Evolutionary conservation across 2,888 invertebrate genomes (phyloP).

Genomic region (Ormyrus rosae): DNA sequence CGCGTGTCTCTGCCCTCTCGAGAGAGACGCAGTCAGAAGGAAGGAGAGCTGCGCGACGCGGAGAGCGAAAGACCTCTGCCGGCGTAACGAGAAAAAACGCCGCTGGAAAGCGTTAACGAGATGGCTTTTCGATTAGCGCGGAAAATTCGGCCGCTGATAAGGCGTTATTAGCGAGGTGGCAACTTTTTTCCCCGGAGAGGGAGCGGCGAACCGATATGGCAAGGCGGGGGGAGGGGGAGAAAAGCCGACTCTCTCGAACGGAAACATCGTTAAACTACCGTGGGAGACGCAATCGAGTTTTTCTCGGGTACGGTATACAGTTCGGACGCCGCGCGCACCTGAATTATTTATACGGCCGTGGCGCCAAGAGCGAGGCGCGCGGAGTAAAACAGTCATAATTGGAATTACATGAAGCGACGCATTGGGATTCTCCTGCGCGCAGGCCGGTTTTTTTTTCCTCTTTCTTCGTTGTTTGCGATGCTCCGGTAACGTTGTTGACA

Average conservation of each 20-base stretch:
- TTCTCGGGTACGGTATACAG: not conserved
- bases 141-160: not conserved
- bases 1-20: slow-evolving; percentile 7
- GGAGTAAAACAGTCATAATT: slow-evolving; percentile 49
- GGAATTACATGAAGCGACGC: slow-evolving; percentile 46
- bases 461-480: not conserved
- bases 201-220: not conserved
- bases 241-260: not conserved
- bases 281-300: slow-evolving; percentile 39
- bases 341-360: slow-evolving; percentile 41
- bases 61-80: not conserved
- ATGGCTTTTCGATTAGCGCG: slow-evolving; percentile 14
- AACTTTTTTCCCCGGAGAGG: not conserved
- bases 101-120: slow-evolving; percentile 1
- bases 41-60: not conserved
- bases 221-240: not conserved
- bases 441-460: not conserved
- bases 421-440: slow-evolving; percentile 30
- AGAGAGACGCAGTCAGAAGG: not conserved
- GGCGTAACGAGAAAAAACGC: not conserved
- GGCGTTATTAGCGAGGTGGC: not conserved
- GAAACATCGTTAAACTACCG: slow-evolving; percentile 42
- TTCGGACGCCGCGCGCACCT: not conserved
- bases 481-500: too few relatives aligned
- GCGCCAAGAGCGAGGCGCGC: not conserved